A percentile compares a stretch with the other conserved stretches of the same genome.
Evolutionary conservation across 2,888 invertebrate species (phyloP).

Genomic region (Embidobia sp.): DNA sequence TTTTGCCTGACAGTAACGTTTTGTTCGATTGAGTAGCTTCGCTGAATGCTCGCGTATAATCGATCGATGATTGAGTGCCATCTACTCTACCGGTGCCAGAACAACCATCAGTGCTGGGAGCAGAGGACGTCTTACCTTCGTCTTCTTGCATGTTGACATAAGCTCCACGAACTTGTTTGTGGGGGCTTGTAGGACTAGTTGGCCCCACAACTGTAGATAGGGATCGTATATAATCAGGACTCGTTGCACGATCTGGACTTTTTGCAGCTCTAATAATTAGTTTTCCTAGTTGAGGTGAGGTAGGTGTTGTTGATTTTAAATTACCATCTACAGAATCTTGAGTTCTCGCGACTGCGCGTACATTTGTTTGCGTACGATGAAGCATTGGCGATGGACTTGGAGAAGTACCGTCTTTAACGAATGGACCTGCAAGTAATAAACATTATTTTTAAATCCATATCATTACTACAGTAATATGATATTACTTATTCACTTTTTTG

Average conservation of each 20-base stretch:
- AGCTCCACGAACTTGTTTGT: slow-evolving; percentile 83
- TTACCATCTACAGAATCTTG: slow-evolving; percentile 80
- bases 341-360: slow-evolving; percentile 82
- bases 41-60: slow-evolving; percentile 54
- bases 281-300: slow-evolving; percentile 86
- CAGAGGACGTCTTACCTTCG: slow-evolving; percentile 86
- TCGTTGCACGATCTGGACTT: slow-evolving; percentile 76
- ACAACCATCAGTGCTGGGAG: slow-evolving; percentile 69
- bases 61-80: slow-evolving; percentile 60
- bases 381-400: slow-evolving; percentile 83
- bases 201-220: slow-evolving; percentile 86
- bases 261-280: slow-evolving; percentile 84
- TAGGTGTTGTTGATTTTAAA: slow-evolving; percentile 81
- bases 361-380: slow-evolving; percentile 80
- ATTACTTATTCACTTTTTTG: too few relatives aligned
- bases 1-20: slow-evolving; percentile 65
- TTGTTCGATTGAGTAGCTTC: slow-evolving; percentile 45
- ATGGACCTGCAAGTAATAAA: slow-evolving; percentile 82
- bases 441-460: neutral
- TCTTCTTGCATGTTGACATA: slow-evolving; percentile 89
- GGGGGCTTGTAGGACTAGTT: slow-evolving; percentile 81
- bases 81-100: slow-evolving; percentile 76
- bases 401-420: slow-evolving; percentile 85
- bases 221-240: slow-evolving; percentile 81
- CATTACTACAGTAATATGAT: too few relatives aligned